These are phyloP conservation scores for Eidolon helvum DNA, from an alignment of 2,113 vertebrate genomes.

Conservation along the genomic window DNA sequence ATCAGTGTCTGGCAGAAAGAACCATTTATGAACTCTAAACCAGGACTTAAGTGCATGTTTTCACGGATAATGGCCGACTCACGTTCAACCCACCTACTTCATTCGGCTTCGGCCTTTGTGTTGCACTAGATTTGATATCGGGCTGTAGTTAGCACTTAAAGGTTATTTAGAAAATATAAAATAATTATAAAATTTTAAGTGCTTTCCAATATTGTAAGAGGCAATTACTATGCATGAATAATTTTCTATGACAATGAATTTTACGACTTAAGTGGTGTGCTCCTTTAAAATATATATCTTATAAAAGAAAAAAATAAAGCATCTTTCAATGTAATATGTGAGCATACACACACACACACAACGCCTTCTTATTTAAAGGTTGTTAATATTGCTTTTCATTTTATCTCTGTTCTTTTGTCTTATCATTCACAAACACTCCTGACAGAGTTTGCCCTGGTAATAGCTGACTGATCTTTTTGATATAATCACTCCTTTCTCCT, in stretches of 20 bases:
- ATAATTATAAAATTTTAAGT: neutral
- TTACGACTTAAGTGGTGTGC: neutral
- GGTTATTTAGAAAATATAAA: neutral
- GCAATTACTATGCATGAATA: neutral
- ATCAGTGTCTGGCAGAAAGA: slow-evolving; percentile 29
- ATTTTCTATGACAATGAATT: neutral
- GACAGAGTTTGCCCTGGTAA: slow-evolving; percentile 82
- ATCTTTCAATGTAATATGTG: neutral
- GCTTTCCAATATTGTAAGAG: neutral
- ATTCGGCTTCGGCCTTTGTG: neutral
- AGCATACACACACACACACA: neutral
- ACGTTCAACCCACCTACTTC: neutral
- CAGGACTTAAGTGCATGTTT: slow-evolving; percentile 53
- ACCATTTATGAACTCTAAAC: slow-evolving; percentile 58
- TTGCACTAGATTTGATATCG: neutral
- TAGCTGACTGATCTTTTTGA: slow-evolving; percentile 86
- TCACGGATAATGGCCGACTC: slow-evolving; percentile 28
- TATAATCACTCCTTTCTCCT: slow-evolving; percentile 81
- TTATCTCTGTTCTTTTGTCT: slow-evolving; percentile 80
- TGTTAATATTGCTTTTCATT: slow-evolving; percentile 83
- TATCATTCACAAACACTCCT: slow-evolving; percentile 75
- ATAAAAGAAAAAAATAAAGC: slow-evolving; percentile 49
- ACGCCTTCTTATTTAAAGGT: slow-evolving; percentile 71
- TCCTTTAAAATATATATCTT: neutral
- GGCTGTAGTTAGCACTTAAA: neutral